These are phyloP conservation scores for Lordiphosa mommai DNA, from an alignment of 1,140 invertebrate species.

Conservation along the genomic window DNA sequence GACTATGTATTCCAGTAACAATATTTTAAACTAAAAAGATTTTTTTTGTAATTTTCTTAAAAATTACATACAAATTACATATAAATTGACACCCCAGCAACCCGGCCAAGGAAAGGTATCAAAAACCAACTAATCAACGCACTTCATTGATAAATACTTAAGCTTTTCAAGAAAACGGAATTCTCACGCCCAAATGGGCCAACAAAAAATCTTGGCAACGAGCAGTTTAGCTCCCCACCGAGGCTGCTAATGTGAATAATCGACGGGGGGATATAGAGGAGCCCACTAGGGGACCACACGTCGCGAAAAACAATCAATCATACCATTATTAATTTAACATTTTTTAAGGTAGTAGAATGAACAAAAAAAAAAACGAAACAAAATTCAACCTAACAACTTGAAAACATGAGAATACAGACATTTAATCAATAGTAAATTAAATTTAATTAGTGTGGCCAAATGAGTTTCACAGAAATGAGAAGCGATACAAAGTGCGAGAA, in stretches of 20 bases:
- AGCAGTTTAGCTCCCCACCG: slow-evolving; percentile 40
- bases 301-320: slow-evolving; percentile 57
- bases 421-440: slow-evolving; percentile 61
- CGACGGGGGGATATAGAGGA: background rate
- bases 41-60: background rate
- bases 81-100: slow-evolving; percentile 14
- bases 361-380: slow-evolving; percentile 42
- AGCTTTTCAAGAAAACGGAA: slow-evolving; percentile 11
- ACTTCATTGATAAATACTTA: slow-evolving; percentile 30
- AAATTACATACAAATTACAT: slow-evolving; percentile 11
- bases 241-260: slow-evolving; percentile 22
- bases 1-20: too few relatives aligned
- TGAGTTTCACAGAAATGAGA: slow-evolving; percentile 6
- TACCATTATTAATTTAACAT: slow-evolving; percentile 57
- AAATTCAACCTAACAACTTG: slow-evolving; percentile 20
- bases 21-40: background rate
- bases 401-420: slow-evolving; percentile 45
- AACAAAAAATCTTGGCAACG: slow-evolving; percentile 27
- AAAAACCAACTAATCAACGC: slow-evolving; percentile 24
- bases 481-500: background rate
- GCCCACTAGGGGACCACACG: slow-evolving; percentile 41
- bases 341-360: slow-evolving; percentile 11
- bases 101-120: background rate
- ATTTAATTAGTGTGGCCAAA: slow-evolving; percentile 47
- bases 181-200: slow-evolving; percentile 28